Base-by-base conservation (phyloP, 2,113 vertebrate genomes). In the Cariama cristata region DNA sequence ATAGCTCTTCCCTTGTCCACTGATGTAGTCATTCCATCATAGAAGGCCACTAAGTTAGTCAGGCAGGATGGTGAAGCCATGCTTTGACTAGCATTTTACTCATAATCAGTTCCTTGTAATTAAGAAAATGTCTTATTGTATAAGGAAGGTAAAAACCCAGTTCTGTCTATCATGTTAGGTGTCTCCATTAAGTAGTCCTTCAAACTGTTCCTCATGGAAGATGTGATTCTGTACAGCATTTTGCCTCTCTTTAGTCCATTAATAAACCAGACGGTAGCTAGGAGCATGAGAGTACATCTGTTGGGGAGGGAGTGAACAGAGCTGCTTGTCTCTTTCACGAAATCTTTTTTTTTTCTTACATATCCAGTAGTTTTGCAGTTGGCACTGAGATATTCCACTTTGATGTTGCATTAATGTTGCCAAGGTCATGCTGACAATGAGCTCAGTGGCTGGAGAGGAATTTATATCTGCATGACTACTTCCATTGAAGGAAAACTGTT, bases 391-490 rank as follows among this genome's bases (percentile, higher is more conserved):
- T 80, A 40, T 79, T 88, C 44, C 35, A 59, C 50, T 93, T 69
- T 83, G 63, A 77, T 76, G 63, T 49, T 77, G 32, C 24, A 12
- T 62, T 79, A 50, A 14, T 28, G 5, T 44, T 88, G 63, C 81
- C 75, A 88, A 88, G 67, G 68, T 92, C 93, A 53, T 58, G 55
- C 55, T 96, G 75, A 94, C 82, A 90, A 47, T 44, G 42, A 79
- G 12, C 60, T 83, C 60, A 68, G 62, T 64, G 40, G 7, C 86
- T 93, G 53, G 30, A 86, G 75, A 88, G 71, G 38, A 76, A 76
- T 76, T 30, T 79, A 6, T 33, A 60, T 79, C 59, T 75, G 49
- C 66, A 72, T 83, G 66, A 82, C 66, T 79, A 56, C 42, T 86
- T 92, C 66, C 53, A 76, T 0, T 93, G 79, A 72, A 92, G 45